A percentile compares a stretch with the other conserved stretches of the same genome.
phyloP scores from a whole-genome alignment of 2,888 invertebrate species.

The Agrochola macilenta region DNA sequence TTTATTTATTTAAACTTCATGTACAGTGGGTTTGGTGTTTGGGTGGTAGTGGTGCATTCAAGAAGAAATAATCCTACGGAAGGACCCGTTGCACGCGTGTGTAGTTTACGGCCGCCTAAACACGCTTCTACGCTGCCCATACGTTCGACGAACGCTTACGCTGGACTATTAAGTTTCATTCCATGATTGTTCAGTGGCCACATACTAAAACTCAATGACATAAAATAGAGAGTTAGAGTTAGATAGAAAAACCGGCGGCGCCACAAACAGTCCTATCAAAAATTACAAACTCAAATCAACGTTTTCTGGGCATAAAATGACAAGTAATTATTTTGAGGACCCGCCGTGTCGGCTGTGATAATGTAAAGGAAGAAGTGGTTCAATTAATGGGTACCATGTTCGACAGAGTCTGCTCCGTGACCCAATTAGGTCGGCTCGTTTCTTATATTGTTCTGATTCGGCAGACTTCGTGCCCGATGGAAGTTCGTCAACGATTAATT shows the following conservation, averaged over 20 bases:
- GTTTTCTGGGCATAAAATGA: conserved; percentile 76
- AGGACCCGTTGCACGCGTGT: background rate
- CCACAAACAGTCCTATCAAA: conserved; percentile 66
- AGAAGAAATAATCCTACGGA: background rate
- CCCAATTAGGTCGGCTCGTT: conserved; percentile 84
- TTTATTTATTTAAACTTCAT: no score
- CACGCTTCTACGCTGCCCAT: no score
- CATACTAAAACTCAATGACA: background rate
- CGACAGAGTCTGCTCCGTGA: conserved; percentile 85
- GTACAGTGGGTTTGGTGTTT: no score
- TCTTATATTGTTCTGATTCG: conserved; percentile 79
- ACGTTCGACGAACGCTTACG: no score
- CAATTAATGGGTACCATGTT: conserved; percentile 85
- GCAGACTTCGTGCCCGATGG: conserved; percentile 66
- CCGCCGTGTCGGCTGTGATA: conserved; percentile 75
- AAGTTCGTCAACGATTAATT: conserved; percentile 67
- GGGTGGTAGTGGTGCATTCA: background rate
- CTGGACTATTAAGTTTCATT: background rate
- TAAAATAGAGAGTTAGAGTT: background rate
- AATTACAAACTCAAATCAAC: conserved; percentile 73
- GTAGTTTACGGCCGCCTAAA: background rate
- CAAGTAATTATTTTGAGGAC: conserved; percentile 82
- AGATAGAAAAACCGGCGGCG: conserved; percentile 51
- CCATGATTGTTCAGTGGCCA: background rate
- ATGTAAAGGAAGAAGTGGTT: conserved; percentile 83